Base-by-base conservation (phyloP, 2,888 invertebrate species). In the Ophioninae sp. region DNA sequence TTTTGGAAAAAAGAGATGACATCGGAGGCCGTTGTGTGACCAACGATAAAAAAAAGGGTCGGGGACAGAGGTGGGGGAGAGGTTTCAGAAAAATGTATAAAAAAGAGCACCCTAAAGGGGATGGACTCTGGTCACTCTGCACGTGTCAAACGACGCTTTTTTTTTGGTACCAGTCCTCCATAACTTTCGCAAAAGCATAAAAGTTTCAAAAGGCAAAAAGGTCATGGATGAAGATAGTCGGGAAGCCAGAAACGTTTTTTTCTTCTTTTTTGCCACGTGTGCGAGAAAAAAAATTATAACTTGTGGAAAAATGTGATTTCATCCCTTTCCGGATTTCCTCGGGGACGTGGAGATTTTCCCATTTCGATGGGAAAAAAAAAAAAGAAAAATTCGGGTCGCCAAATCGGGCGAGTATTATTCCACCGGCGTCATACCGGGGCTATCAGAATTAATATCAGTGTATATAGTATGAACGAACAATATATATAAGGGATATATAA, bases 331-430 rank as follows among this genome's bases (percentile, higher is more conserved):
- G 68, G 37, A 56, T 39, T 41, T 65, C 39, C 64, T 13, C 22
- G 37, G 56, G 41, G 67, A 58, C 13, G 13, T 30, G 9, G 79
- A 65, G 58, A 79, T 77, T 78, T 63, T 64, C 39, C n/a, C 61
- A 37, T 71, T 37, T 17, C 58, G 23, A 59, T 20, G 39, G 39
- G 41, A 22, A 0, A 10, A 44, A 44, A 51, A 51, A 13, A 51
- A 30, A 51, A 51, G 17, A 17, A 17, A 51, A 51, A 51, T 17
- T 51, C 51, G 6, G 39, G n/a, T 30, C 17, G 61, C 39, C 9
- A 74, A 74, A 74, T 41, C 44, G 51, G 63, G 73, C 20, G 61
- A 72, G 63, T 23, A 81, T 81, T 81, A 72, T 77, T 51, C 59
- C 58, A 44, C 39, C 58, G 69, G n/a, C 39, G 77, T 64, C 37